These are phyloP conservation scores for Datnioides undecimradiatus DNA, from an alignment of 2,113 vertebrate genomes.

Conservation along the genomic window DNA sequence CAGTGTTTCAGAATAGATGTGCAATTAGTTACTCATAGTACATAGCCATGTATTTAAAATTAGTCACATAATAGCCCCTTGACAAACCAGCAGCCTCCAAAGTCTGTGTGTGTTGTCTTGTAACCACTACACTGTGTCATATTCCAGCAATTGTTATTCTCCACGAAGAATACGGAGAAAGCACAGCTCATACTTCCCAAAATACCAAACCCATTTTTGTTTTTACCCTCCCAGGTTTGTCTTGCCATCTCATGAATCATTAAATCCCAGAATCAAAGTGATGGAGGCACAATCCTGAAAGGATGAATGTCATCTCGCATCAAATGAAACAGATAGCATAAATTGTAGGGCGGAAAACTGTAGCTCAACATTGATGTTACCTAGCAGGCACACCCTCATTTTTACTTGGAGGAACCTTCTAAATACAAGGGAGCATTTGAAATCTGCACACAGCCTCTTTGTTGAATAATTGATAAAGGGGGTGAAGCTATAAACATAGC, in stretches of 20 bases:
- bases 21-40: constrained; percentile 22
- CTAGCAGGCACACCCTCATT: constrained; percentile 45
- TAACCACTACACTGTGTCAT: background rate
- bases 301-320: constrained; percentile 51
- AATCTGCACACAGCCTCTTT: constrained; percentile 64
- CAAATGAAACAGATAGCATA: constrained; percentile 57
- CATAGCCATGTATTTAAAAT: background rate
- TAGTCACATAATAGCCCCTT: background rate
- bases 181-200: constrained; percentile 31
- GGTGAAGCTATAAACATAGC: constrained; percentile 66
- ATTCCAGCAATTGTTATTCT: constrained; percentile 42
- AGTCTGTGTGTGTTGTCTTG: constrained; percentile 1
- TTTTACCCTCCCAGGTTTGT: constrained; percentile 26
- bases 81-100: constrained; percentile 5
- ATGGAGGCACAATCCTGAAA: constrained; percentile 34
- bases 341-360: constrained; percentile 47
- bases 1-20: constrained; percentile 44
- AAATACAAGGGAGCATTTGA: constrained; percentile 61
- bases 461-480: constrained; percentile 78
- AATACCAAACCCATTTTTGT: constrained; percentile 27
- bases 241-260: constrained; percentile 63
- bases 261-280: constrained; percentile 55
- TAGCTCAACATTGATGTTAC: constrained; percentile 51
- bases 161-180: constrained; percentile 24
- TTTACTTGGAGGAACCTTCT: constrained; percentile 52